phyloP scores from a whole-genome alignment of 2,797 vertebrate genomes.

The Champsocephalus gunnari region DNA sequence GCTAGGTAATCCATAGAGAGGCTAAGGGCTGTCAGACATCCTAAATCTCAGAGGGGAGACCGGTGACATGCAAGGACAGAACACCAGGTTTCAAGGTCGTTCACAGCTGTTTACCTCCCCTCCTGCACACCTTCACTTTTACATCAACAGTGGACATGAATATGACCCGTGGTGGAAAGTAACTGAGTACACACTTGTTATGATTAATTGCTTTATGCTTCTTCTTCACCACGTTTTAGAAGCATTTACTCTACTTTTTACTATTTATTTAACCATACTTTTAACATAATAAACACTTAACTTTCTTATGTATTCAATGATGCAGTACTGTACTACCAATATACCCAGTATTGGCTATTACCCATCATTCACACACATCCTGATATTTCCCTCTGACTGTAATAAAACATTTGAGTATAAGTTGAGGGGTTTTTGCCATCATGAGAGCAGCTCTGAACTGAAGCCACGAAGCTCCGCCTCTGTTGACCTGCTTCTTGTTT shows the following conservation, averaged over 20 bases:
- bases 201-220: too few relatives aligned
- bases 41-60: constrained; percentile 57
- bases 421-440: background rate
- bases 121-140: background rate
- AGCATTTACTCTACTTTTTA: too few relatives aligned
- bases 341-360: background rate
- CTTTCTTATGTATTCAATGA: too few relatives aligned
- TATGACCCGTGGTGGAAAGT: too few relatives aligned
- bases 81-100: constrained; percentile 50
- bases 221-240: too few relatives aligned
- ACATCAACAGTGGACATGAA: background rate
- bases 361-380: constrained; percentile 2
- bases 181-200: too few relatives aligned
- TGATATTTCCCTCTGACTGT: constrained; percentile 14
- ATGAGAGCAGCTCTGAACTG: background rate
- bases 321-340: too few relatives aligned
- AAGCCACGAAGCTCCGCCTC: background rate
- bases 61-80: constrained; percentile 52
- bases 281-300: too few relatives aligned
- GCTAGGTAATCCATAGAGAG: constrained; percentile 50
- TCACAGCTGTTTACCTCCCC: constrained; percentile 19
- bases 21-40: constrained; percentile 67
- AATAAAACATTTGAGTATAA: background rate
- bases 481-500: constrained; percentile 51
- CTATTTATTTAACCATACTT: too few relatives aligned